Evolutionary conservation across 2,113 vertebrate genomes (phyloP).

Genomic region (Amphiprion percula): DNA sequence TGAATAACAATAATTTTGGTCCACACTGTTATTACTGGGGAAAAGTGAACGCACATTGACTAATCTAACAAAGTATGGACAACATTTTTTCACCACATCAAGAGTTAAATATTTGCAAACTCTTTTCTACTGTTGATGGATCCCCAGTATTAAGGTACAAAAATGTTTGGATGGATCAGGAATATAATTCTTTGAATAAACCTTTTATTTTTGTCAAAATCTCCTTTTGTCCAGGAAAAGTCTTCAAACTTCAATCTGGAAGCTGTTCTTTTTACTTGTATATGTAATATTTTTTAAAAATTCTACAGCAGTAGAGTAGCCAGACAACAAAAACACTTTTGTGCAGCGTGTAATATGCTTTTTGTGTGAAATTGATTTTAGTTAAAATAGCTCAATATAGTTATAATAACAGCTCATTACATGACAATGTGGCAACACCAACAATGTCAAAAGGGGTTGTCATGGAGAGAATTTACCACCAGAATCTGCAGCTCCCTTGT

Average conservation of each 20-base stretch:
- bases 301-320: background rate
- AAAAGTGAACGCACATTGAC: background rate
- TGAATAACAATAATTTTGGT: constrained; percentile 8
- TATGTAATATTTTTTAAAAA: background rate
- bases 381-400: no score
- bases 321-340: background rate
- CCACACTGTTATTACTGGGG: background rate
- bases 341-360: background rate
- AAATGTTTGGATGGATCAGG: background rate
- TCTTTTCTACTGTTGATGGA: background rate
- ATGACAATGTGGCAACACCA: no score
- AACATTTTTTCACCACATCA: background rate
- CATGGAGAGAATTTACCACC: background rate
- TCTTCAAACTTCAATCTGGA: background rate
- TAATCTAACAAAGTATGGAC: background rate
- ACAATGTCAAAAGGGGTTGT: background rate
- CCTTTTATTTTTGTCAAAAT: background rate
- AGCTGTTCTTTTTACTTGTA: background rate
- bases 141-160: background rate
- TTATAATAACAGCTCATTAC: no score
- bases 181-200: background rate
- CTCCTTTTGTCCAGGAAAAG: background rate
- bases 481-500: background rate
- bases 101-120: background rate
- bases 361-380: no score